A percentile compares a stretch with the other conserved stretches of the same genome.
phyloP scores from a whole-genome alignment of 1,140 invertebrate species.

The Papilio polyxenes region DNA sequence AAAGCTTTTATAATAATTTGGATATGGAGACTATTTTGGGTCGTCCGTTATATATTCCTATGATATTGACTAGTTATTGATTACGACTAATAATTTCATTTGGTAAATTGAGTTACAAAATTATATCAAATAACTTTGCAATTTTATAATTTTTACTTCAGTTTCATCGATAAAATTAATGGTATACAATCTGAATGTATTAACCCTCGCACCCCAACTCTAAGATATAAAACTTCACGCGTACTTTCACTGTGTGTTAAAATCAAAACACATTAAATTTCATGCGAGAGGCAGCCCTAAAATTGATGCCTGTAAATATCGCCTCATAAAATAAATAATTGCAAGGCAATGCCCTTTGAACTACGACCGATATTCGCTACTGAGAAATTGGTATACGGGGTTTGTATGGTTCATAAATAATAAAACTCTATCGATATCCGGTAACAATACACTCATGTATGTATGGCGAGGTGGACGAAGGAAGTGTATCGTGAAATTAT shows the following conservation, averaged over 20 bases:
- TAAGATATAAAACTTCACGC: constrained; percentile 21
- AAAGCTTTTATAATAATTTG: background rate
- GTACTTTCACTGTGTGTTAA: constrained; percentile 24
- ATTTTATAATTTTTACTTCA: background rate
- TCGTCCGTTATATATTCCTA: no score
- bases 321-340: constrained; percentile 54
- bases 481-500: constrained; percentile 14
- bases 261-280: constrained; percentile 32
- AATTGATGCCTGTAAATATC: constrained; percentile 43
- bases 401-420: constrained; percentile 53
- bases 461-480: constrained; percentile 11
- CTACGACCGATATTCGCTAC: constrained; percentile 52
- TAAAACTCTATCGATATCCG: constrained; percentile 54
- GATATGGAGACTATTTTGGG: no score
- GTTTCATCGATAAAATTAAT: background rate
- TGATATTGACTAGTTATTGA: no score
- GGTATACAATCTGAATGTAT: background rate
- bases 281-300: constrained; percentile 28
- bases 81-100: no score
- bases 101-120: no score
- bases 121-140: no score
- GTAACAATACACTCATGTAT: constrained; percentile 45
- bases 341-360: constrained; percentile 48
- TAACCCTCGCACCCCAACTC: constrained; percentile 10
- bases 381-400: constrained; percentile 57